Base-by-base conservation (phyloP, 2,888 invertebrate species). In the Coelinius sp. region DNA sequence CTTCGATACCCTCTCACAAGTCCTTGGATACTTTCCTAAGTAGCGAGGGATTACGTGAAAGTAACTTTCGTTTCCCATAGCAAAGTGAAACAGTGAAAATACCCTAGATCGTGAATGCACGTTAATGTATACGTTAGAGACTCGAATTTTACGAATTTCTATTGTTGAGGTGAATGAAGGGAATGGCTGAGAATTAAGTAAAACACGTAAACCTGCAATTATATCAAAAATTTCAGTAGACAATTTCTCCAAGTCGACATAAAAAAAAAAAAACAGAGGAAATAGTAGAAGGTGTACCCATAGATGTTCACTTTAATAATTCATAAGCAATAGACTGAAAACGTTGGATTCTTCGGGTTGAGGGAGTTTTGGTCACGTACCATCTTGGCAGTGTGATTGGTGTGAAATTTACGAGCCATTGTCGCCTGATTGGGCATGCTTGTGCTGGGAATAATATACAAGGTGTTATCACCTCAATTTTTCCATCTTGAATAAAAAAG, bases 371-470 rank as follows among this genome's bases (percentile, higher is more conserved):
- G 84, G 84, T 84, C 86, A 85, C 85, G 85, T 85, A 80, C 80
- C 79, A 77, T 80, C 81, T 80, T 79, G 78, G 78, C 64, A 52
- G 56, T 76, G 81, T 85, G 85, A 86, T 86, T 86, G 86, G 84
- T 81, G 83, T 79, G 80, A 85, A 59, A 86, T 86, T 86, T 86
- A 85, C 84, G 84, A 83, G 78, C 85, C 82, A 86, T 86, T 86
- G 86, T 86, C 83, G 80, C 80, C 83, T 85, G 86, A 86, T 86
- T 86, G 86, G 83, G 83, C 80, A 79, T 81, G 83, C 80, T 86
- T 85, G 85, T 85, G 84, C 83, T 73, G 62, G 59, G 74, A 75
- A 76, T 76, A 76, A 73, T 59, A 59, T 59, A 59, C 59, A 59
- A 59, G 59, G 59, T 59, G 59, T 59, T 59, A 59, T 35, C 35